Base-by-base conservation (phyloP, 2,797 vertebrate species). In the Oreonectes daqikongensis region DNA sequence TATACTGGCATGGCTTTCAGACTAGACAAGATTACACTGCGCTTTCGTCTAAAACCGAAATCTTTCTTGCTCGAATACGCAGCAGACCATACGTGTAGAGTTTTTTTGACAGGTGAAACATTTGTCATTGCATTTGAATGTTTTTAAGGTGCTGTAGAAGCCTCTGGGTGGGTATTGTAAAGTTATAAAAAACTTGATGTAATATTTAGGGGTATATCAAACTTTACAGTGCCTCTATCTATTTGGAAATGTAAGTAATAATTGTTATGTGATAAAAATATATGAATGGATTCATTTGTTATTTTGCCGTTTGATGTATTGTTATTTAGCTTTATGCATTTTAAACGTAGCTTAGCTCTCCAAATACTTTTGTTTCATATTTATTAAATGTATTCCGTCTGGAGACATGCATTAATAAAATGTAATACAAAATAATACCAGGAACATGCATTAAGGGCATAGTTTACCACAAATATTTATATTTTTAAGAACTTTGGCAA, bases 21-120 rank as follows among this genome's bases (percentile, higher is more conserved):
- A 69, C 81, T 20, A 77, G 78, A 77, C 52, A 26, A 38, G 70
- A 83, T 74, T 73, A 74, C 69, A 60, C n/a, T 32, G 46, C 59
- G 65, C 69, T 69, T 77, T 38, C 57, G 72, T 70, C 69, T 64
- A 64, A 59, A 69, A 44, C 22, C 73, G 65, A 67, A 79, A 74
- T 79, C 65, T 53, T 50, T 73, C 42, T 24, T 52, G 46, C 32
- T 26, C 17, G 50, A 38, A 73, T 20, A 12, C 15, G n/a, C 30
- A 64, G 26, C n/a, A 63, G 59, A 64, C 24, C 12, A 7, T 26
- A 18, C 60, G 26, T 17, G 12, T 24, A 28, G 10, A 3, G 8
- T 48, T 35, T 48, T n/a, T 50, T 32, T 9, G 60, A 64, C 60
- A 10, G 22, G 44, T 64, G 9, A 73, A 38, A 40, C 60, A 30